Base-by-base conservation (phyloP, 2,797 vertebrate genomes). In the Myiothlypis chrysogaster region DNA sequence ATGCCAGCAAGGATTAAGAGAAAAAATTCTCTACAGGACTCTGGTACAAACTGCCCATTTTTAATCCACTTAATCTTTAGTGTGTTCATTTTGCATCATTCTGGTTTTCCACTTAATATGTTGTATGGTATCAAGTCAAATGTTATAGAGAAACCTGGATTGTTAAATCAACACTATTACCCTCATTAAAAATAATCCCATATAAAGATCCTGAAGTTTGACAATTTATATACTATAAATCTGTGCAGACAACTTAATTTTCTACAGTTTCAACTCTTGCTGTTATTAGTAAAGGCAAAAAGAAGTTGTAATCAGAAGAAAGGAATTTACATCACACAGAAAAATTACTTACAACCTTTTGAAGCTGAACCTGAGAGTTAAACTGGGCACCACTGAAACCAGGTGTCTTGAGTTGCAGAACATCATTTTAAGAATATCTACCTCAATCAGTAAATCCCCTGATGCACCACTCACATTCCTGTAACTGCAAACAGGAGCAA, bases 81-180 rank as follows among this genome's bases (percentile, higher is more conserved):
- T 30, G 61, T 13, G 32, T 17, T 83, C 39, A 10, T 44, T 91
- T 76, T 47, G 21, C 50, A 78, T 41, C 43, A 35, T 25, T 93
- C 35, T 61, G 21, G 16, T 61, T 86, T 88, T 65, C 61, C 68
- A 37, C 80, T 83, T 86, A 69, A 47, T 78, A 86, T 28, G 22
- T 43, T 78, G 24, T 32, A 60, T 1, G 18, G 19, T 24, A 79
- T 72, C 35, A 78, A 94, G 65, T 76, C 61, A 93, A 93, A 69
- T 52, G 66, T 66, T n/a, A 10, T 0, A 24, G 28, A 65, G 63
- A 90, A 91, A 75, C 7, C 21, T 52, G n/a, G 34, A 39, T 1
- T 86, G 72, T 90, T 81, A 90, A 91, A 86, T 75, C 61, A 90
- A 95, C 61, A 35, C 23, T 37, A 71, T 75, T 60, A 95, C 18